Conservation (phyloP, 2,113 vertebrate species). For the Strix uralensis region DNA sequence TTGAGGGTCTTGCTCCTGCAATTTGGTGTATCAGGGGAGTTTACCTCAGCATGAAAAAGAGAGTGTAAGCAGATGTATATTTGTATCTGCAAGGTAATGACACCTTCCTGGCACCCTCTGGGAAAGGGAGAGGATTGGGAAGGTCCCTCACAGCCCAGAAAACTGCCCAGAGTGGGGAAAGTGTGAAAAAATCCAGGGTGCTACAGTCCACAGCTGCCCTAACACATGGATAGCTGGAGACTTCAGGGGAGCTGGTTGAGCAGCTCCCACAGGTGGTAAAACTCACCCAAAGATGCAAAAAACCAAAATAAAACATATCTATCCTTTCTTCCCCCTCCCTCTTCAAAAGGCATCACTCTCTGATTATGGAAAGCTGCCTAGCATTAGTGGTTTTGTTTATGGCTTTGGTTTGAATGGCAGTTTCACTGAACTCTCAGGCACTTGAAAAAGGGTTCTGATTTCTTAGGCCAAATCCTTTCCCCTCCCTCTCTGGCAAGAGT, state of each 20-base stretch:
- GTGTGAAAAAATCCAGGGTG: background rate
- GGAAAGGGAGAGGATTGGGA: background rate
- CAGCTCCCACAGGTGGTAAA: background rate
- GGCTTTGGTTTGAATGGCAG: background rate
- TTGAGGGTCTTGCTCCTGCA: background rate
- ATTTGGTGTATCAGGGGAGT: background rate
- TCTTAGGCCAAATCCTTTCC: background rate
- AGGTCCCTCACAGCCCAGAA: background rate
- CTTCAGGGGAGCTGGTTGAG: background rate
- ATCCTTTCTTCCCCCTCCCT: background rate
- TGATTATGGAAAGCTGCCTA: background rate
- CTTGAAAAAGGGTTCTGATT: background rate
- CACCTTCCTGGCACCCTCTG: background rate
- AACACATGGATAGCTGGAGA: accelerated
- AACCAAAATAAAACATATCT: background rate
- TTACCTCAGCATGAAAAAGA: background rate
- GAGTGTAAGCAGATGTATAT: background rate
- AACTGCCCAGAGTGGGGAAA: background rate
- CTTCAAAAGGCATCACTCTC: background rate
- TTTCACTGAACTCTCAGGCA: background rate
- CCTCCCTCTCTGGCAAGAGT: background rate
- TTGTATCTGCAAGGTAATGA: background rate
- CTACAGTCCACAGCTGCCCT: accelerated
- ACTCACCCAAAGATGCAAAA: background rate
- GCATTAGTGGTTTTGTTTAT: background rate